phyloP scores from a whole-genome alignment of 2,113 vertebrate species.

The Clarias batrachus region DNA sequence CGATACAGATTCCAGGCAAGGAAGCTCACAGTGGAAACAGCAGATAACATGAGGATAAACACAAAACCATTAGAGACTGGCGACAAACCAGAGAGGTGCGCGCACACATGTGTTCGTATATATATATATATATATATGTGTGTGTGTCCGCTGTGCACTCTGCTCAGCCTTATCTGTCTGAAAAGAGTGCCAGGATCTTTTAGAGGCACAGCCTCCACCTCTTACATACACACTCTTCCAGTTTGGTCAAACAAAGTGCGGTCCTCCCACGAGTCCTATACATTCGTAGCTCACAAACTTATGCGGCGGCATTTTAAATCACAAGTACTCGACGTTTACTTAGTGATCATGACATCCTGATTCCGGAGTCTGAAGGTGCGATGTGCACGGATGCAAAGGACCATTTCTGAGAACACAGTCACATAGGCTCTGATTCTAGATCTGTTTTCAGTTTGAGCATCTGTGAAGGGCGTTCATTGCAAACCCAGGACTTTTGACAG shows the following conservation, averaged over 20 bases:
- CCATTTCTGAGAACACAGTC: too few species aligned
- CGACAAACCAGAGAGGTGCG: conserved; percentile 56
- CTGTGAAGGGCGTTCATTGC: too few species aligned
- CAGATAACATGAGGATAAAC: conserved; percentile 73
- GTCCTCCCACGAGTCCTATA: not conserved
- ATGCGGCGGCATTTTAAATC: not conserved
- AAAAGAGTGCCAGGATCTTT: conserved; percentile 39
- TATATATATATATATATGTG: not conserved
- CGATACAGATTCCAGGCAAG: conserved; percentile 58
- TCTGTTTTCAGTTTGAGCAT: too few species aligned
- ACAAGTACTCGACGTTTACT: too few species aligned
- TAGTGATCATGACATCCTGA: too few species aligned
- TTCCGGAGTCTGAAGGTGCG: too few species aligned
- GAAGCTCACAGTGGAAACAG: conserved; percentile 50
- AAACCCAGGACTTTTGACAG: too few species aligned
- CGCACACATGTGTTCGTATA: too few species aligned
- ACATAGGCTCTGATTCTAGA: too few species aligned
- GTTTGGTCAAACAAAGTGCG: not conserved
- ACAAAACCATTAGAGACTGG: conserved; percentile 70
- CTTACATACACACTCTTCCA: not conserved
- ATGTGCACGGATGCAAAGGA: too few species aligned
- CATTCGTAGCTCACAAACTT: not conserved
- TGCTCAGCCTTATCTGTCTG: conserved; percentile 64
- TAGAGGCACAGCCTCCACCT: not conserved
- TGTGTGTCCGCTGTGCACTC: not conserved